A percentile compares a stretch with the other conserved stretches of the same genome.
These are phyloP conservation scores for Tamias sibiricus DNA, from an alignment of 2,113 vertebrate species.

Conservation along the genomic window DNA sequence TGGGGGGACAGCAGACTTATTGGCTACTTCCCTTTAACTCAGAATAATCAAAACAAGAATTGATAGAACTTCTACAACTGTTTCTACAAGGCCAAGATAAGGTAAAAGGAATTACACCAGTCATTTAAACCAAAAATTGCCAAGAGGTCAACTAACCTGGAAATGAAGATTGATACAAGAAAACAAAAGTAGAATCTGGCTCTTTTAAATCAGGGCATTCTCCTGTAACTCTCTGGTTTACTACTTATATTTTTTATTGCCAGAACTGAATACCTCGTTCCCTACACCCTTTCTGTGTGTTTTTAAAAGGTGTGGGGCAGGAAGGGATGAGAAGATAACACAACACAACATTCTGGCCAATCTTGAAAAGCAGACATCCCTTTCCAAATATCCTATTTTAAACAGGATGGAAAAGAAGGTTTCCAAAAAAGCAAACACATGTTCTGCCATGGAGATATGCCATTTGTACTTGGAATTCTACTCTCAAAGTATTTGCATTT, in stretches of 20 bases:
- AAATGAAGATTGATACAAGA: constrained; percentile 16
- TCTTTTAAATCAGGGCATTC: constrained; percentile 28
- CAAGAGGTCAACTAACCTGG: background rate
- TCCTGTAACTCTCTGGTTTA: background rate
- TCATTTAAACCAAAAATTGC: constrained; percentile 20
- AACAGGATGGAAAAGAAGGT: background rate
- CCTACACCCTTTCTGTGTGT: background rate
- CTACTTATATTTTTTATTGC: background rate
- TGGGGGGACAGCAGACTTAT: background rate
- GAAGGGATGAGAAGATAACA: background rate
- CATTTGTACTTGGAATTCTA: background rate
- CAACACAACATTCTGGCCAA: background rate
- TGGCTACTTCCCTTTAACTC: background rate
- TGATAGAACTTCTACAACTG: background rate
- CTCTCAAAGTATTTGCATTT: constrained; percentile 14
- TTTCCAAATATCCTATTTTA: background rate
- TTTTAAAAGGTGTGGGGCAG: background rate
- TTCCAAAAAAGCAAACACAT: background rate
- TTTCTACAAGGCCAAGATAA: background rate
- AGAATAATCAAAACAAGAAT: background rate
- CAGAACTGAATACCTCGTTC: background rate
- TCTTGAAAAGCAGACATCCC: constrained; percentile 16
- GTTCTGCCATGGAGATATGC: background rate
- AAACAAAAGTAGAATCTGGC: background rate
- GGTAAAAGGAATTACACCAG: background rate